Base-by-base conservation (phyloP, 2,888 invertebrate species). In the Drosophila putrida region DNA sequence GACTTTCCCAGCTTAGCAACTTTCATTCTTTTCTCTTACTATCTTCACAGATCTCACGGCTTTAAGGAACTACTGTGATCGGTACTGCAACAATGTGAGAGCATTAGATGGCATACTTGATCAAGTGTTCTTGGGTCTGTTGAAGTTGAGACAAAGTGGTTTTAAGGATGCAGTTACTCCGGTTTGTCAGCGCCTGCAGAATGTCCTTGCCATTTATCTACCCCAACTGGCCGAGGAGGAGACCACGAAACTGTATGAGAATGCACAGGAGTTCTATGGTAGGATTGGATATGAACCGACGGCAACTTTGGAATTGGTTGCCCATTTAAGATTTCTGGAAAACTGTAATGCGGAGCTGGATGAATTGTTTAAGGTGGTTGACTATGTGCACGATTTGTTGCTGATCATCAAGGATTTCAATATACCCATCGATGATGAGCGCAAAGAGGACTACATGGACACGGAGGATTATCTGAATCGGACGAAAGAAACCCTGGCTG, bases 341-440 rank as follows among this genome's bases (percentile, higher is more conserved):
- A 95, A 95, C 57, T 94, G 95, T 8, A 94, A 95, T 75, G 90
- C 93, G 2, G 94, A 95, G 87, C 94, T 97, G 57, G 95, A 95
- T 27, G 93, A 93, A 27, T 94, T 98, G 86, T 97, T 97, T 89
- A 93, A 94, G 47, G 94, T 95, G 33, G 93, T 97, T 5, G 96
- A 97, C 89, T 96, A 97, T 90, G 94, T 96, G 6, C 95, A 96
- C 77, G 97, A 98, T 86, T 92, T 97, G 64, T 96, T 97, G 89
- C 96, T 97, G 75, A 94, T 97, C 4, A 96, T 97, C 93, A 96
- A 97, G 64, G 95, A 96, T 88, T 97, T 95, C 90, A 93, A 94
- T 28, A 96, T 98, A 62, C 93, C 94, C 0, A 94, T 96, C 54
- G 94, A 96, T 1, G 94, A 95, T 0, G 96, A 97, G 55, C 96